phyloP scores from a whole-genome alignment of 2,797 vertebrate genomes.

The Hirundo rustica region DNA sequence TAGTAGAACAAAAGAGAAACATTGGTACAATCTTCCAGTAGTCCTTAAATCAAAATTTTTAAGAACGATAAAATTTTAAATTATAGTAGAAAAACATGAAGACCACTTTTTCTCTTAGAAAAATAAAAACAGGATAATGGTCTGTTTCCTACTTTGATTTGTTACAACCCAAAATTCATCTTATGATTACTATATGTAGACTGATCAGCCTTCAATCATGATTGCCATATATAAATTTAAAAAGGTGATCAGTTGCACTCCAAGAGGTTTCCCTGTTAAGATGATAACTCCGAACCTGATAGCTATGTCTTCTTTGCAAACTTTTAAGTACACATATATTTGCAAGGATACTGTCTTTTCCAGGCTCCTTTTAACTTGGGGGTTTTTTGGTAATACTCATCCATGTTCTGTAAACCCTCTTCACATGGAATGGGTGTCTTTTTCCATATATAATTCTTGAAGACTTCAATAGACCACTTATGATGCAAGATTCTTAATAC shows the following conservation, averaged over 20 bases:
- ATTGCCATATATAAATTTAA: not conserved
- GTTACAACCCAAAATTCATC: not conserved
- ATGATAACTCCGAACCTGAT: not conserved
- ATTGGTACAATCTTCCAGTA: not conserved
- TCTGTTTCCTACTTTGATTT: not conserved
- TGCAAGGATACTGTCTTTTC: not conserved
- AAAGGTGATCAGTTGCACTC: not conserved
- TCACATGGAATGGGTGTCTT: not conserved
- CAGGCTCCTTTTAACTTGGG: not conserved
- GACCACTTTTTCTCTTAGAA: fast-evolving
- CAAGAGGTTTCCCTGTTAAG: not conserved
- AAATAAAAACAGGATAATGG: not conserved
- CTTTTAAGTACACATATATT: not conserved
- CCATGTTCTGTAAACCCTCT: not conserved
- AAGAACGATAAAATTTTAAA: not conserved
- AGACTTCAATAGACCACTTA: not conserved
- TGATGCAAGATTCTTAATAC: not conserved
- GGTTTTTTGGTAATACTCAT: not conserved
- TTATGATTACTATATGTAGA: not conserved
- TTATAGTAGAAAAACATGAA: not conserved
- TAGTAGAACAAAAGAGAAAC: not conserved
- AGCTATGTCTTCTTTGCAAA: not conserved
- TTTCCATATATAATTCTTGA: not conserved
- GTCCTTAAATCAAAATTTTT: not conserved
- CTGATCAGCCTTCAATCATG: not conserved